Evolutionary conservation across 2,888 invertebrate species (phyloP), one percentile per base, ranked within the genome.

Genomic region (Thymelicus acteon): DNA sequence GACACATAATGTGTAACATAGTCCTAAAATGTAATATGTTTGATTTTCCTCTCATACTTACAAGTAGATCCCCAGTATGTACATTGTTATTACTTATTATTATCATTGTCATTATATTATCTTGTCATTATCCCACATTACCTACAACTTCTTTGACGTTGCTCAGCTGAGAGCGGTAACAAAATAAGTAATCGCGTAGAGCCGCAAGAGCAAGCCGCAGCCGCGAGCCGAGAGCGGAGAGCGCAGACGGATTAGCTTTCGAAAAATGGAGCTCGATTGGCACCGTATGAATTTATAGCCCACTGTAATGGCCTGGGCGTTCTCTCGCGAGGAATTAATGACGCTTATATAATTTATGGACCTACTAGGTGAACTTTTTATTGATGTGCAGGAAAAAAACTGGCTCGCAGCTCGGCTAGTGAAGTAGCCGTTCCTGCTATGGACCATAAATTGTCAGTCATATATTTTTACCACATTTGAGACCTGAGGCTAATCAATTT

Each of bases 161-260:
- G 66, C 31, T 66, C 58, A 66, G 66, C 66, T 66, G 66, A 60
- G 58, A 66, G 66, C 66, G 13, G 48, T 47, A 66, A 66, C 58
- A 66, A 67, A 60, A 67, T 67, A 67, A 67, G 47, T 66, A 66
- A 67, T 67, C 60, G 49, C 37, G 40, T 49, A 52, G 37, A 49
- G 67, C 67, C 31, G 31, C 31, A 31, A 31, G 31, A 1, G 47
- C 61, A 24, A 19, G 62, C n/a, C 58, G 57, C 57, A 57, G 65
- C n/a, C 48, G 47, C 61, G 10, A 31, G 3, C 12, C 12, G 47
- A 10, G 47, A 10, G 47, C 47, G 47, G 58, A 31, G 66, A 31
- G 60, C 60, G 6, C 67, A 49, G 60, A 60, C 49, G 52, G 52
- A 67, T 67, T 52, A 67, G 39, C 67, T 60, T 54, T 67, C 60